Percentiles rank a stretch among this genome's conserved stretches.
These are phyloP conservation scores for Andricus curvator DNA, from an alignment of 2,888 invertebrate genomes.

Conservation along the genomic window DNA sequence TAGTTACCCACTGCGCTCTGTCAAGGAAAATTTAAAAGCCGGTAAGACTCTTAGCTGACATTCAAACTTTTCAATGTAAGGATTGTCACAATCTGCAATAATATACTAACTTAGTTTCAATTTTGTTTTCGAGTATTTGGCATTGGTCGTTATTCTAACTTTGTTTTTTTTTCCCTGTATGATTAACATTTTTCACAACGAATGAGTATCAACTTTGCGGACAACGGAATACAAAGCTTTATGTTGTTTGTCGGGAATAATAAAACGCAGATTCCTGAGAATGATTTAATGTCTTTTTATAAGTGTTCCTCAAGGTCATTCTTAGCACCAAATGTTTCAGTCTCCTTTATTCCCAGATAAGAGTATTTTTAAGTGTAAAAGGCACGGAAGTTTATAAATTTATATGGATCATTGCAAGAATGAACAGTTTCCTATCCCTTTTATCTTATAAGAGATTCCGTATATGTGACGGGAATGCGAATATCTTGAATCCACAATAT, in stretches of 20 bases:
- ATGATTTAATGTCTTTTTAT: slow-evolving; percentile 4
- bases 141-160: neutral
- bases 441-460: neutral
- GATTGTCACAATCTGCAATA: neutral
- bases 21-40: slow-evolving; percentile 20
- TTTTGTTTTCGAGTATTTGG: neutral
- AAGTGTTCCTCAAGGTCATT: slow-evolving; percentile 7
- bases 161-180: neutral
- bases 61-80: neutral
- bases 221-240: neutral
- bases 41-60: neutral
- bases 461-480: neutral
- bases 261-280: neutral
- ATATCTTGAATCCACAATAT: neutral
- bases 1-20: neutral
- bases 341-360: neutral
- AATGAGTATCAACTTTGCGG: too few relatives aligned
- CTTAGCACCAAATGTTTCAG: neutral
- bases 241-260: neutral
- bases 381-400: neutral
- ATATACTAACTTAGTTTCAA: neutral
- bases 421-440: neutral
- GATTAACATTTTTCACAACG: neutral
- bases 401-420: neutral
- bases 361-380: neutral